Base-by-base conservation (phyloP, 2,888 invertebrate species). In the Cordylochernes scorpioides region DNA sequence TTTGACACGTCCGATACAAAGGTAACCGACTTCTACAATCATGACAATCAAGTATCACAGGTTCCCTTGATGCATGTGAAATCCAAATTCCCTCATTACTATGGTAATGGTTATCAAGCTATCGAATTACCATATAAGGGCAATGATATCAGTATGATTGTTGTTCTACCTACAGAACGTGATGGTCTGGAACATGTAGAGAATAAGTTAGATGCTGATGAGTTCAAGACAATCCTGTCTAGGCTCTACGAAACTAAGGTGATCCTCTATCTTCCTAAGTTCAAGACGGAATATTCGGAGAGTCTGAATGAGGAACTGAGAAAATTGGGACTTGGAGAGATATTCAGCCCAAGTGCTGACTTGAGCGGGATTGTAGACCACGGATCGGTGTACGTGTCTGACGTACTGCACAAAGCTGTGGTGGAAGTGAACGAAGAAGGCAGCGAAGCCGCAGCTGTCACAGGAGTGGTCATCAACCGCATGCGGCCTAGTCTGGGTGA, bases 381-480 rank as follows among this genome's bases (percentile, higher is more conserved):
- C 12, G 32, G 19, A 12, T 30, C 28, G 13, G 17, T 39, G 3
- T 27, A 24, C 13, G 32, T 42, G 12, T 40, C 30, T 10, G 37
- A 36, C n/a, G 30, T 40, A 7, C 22, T 38, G 9, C 42, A 42
- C 33, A 38, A 41, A 22, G 41, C 35, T 2, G 27, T 34, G 3
- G 17, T 41, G 6, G 40, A 42, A 27, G 36, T 42, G 10, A 35
- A 39, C 18, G 42, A 41, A 26, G 33, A 39, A 19, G 41, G 41
- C 3, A 41, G 35, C 13, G 37, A 36, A 16, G 39, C 35, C 2
- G 33, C 41, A 13, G 39, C 37, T 2, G 29, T 33, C 2, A 33
- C 39, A 2, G 35, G 27, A 13, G 27, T 28, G 7, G 8, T 36
- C 5, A 6, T n/a, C 9, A 31, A 10, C 17, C 24, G 29, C n/a